These are phyloP conservation scores for Triplophysa rosa DNA, from an alignment of 2,113 vertebrate genomes.

Conservation along the genomic window DNA sequence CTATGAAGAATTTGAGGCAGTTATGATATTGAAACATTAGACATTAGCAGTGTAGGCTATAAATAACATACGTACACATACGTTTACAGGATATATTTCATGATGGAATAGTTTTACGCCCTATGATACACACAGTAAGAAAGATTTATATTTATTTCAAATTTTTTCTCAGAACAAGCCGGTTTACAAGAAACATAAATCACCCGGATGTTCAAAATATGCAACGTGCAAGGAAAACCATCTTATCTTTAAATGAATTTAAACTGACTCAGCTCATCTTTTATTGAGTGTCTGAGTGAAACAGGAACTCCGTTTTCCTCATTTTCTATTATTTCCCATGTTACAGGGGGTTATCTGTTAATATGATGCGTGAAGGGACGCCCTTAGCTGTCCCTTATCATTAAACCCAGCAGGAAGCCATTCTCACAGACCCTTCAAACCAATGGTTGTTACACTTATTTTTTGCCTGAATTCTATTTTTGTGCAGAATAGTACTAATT, in stretches of 20 bases:
- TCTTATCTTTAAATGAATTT: neutral
- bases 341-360: conserved; percentile 23
- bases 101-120: neutral
- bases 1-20: no score
- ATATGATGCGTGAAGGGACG: conserved; percentile 1
- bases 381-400: conserved; percentile 19
- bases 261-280: conserved; percentile 19
- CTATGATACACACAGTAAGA: no score
- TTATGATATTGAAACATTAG: no score
- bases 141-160: neutral
- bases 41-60: no score
- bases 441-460: conserved; percentile 5
- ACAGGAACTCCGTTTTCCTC: conserved; percentile 16
- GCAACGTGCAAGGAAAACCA: conserved; percentile 22
- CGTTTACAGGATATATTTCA: no score
- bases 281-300: conserved; percentile 15
- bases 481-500: conserved; percentile 14
- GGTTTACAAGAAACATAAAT: conserved; percentile 11
- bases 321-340: conserved; percentile 30
- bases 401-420: conserved; percentile 25
- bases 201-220: neutral
- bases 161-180: neutral
- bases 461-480: conserved; percentile 7
- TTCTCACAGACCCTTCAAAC: conserved; percentile 20
- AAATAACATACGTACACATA: no score